phyloP scores from a whole-genome alignment of 2,888 invertebrate species.

The Dynastes grantii region DNA sequence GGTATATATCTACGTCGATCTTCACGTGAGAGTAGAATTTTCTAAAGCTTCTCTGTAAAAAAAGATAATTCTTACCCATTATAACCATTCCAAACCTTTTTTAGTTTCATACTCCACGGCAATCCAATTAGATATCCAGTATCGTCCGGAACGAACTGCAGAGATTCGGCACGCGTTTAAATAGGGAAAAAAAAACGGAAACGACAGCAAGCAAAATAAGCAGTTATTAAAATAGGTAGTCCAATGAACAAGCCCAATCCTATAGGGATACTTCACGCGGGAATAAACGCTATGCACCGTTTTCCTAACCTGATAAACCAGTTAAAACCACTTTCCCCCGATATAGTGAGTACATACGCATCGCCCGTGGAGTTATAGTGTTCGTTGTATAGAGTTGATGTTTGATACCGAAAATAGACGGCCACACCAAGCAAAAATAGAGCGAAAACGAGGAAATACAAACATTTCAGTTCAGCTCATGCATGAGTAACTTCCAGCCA shows the following conservation, averaged over 20 bases:
- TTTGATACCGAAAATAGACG: constrained; percentile 27
- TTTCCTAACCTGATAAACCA: constrained; percentile 25
- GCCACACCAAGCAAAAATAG: constrained; percentile 22
- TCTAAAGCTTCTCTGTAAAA: no score
- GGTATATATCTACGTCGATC: no score
- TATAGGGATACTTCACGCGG: constrained; percentile 3
- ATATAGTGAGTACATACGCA: constrained; percentile 14
- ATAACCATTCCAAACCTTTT: no score
- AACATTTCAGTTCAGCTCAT: background rate
- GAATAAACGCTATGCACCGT: background rate
- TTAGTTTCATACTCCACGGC: no score
- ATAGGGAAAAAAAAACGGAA: no score
- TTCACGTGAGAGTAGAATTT: no score
- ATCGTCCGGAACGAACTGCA: no score
- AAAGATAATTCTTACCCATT: no score
- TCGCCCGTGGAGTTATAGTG: background rate
- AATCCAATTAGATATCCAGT: no score
- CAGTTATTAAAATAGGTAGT: background rate
- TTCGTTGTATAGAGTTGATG: background rate
- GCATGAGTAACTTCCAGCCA: background rate
- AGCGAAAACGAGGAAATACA: constrained; percentile 27
- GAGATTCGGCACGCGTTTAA: no score
- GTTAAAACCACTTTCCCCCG: constrained; percentile 34
- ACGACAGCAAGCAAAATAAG: no score
- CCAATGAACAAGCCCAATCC: background rate